These are phyloP conservation scores for Syngnathus scovelli DNA, from an alignment of 2,113 vertebrate genomes.

Conservation along the genomic window DNA sequence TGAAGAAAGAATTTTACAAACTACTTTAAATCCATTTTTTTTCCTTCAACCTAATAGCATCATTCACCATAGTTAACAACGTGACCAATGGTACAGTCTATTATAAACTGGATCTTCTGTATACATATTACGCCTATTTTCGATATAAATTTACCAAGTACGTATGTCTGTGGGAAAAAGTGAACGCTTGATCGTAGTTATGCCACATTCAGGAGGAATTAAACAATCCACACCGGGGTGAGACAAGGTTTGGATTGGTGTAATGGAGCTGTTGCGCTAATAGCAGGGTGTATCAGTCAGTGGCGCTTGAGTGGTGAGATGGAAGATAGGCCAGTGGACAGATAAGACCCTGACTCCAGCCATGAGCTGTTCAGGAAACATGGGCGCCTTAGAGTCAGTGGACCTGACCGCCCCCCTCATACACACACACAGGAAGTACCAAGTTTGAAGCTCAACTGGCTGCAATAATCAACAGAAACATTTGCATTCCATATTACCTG, in stretches of 20 bases:
- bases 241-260: constrained; percentile 1
- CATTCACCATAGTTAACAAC: too few relatives aligned
- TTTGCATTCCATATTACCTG: constrained; percentile 67
- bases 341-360: constrained; percentile 54
- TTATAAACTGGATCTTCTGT: background rate
- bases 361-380: constrained; percentile 44
- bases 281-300: constrained; percentile 62
- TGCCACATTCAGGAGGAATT: constrained; percentile 27
- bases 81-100: background rate
- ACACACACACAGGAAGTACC: constrained; percentile 29
- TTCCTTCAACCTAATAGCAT: too few relatives aligned
- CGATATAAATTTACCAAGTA: background rate
- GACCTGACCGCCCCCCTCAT: constrained; percentile 11
- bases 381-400: constrained; percentile 16
- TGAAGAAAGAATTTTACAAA: background rate
- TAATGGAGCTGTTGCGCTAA: constrained; percentile 28
- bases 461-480: constrained; percentile 3
- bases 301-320: constrained; percentile 50
- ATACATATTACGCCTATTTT: background rate
- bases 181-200: constrained; percentile 8
- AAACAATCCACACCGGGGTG: constrained; percentile 28
- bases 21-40: too few relatives aligned
- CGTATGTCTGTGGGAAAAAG: background rate
- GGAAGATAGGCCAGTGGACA: constrained; percentile 41
- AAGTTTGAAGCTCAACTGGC: background rate